phyloP scores from a whole-genome alignment of 2,888 invertebrate genomes.

The Caenorhabditis plicata region DNA sequence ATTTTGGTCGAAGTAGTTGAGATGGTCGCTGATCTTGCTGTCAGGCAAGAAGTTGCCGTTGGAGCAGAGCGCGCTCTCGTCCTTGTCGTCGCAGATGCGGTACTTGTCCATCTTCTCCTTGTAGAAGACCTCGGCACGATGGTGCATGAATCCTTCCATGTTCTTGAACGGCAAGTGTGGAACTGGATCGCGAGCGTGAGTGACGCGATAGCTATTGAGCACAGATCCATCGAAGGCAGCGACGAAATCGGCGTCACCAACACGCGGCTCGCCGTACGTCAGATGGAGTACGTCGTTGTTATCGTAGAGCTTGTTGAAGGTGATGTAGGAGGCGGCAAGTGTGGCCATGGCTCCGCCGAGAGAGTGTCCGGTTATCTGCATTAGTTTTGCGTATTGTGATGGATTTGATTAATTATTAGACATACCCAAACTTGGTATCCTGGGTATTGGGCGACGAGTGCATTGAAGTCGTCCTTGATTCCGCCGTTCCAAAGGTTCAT shows the following conservation, averaged over 20 bases:
- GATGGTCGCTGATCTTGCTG: constrained; percentile 35
- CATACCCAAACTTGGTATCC: constrained; percentile 42
- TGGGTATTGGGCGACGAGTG: constrained; percentile 35
- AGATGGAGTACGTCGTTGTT: constrained; percentile 31
- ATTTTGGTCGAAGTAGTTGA: constrained; percentile 33
- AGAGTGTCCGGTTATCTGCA: constrained; percentile 44
- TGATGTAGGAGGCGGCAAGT: constrained; percentile 42
- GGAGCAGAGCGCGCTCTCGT: constrained; percentile 48
- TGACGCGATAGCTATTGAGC: constrained; percentile 40
- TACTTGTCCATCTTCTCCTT: constrained; percentile 46
- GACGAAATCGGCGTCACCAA: constrained; percentile 44
- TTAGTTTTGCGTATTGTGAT: not conserved
- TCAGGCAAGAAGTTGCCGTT: constrained; percentile 41
- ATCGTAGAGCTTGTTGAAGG: constrained; percentile 34
- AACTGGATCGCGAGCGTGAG: constrained; percentile 46
- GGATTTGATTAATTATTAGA: not conserved
- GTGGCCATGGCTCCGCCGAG: constrained; percentile 55
- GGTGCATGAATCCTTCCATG: constrained; percentile 47
- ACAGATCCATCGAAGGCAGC: constrained; percentile 38
- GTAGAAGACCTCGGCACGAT: constrained; percentile 52
- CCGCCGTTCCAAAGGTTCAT: constrained; percentile 43
- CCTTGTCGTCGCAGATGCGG: constrained; percentile 41
- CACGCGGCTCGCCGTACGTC: constrained; percentile 54
- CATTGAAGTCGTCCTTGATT: constrained; percentile 40
- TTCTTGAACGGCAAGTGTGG: constrained; percentile 45